Conservation (phyloP, 2,888 invertebrate species). For the Alloscopus bannaensis region DNA sequence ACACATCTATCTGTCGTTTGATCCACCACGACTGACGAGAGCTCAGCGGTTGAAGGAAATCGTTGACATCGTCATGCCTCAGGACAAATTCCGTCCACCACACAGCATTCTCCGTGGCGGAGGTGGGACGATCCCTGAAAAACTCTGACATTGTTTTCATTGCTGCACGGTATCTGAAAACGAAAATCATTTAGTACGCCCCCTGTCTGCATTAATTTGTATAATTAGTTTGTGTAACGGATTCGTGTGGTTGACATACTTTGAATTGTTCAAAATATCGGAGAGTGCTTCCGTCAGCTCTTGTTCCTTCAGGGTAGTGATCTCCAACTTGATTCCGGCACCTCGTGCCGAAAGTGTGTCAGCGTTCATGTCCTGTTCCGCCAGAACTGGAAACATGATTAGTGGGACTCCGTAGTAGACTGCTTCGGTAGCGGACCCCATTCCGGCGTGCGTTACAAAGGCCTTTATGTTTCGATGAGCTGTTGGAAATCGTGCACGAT, state of each 20-base stretch:
- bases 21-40: constrained; percentile 50
- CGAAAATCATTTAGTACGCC: too few relatives aligned
- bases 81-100: constrained; percentile 50
- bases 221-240: too few relatives aligned
- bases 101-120: constrained; percentile 27
- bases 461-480: constrained; percentile 67
- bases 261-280: constrained; percentile 49
- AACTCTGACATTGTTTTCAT: constrained; percentile 31
- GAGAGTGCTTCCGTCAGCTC: constrained; percentile 61
- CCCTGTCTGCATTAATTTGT: too few relatives aligned
- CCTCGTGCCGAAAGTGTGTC: constrained; percentile 37
- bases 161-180: constrained; percentile 25
- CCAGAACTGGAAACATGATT: constrained; percentile 63
- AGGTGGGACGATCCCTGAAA: constrained; percentile 31
- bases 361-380: constrained; percentile 69
- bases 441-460: constrained; percentile 68
- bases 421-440: constrained; percentile 67
- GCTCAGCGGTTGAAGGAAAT: constrained; percentile 38
- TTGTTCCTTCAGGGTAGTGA: constrained; percentile 43
- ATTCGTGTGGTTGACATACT: too few relatives aligned
- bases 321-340: constrained; percentile 65
- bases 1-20: constrained; percentile 42
- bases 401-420: constrained; percentile 60
- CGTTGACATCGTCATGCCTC: constrained; percentile 18
- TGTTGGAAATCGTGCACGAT: too few relatives aligned